A percentile compares a stretch with the other conserved stretches of the same genome.
These are phyloP conservation scores for Cynopterus brachyotis DNA, from an alignment of 2,113 vertebrate genomes.

Conservation along the genomic window DNA sequence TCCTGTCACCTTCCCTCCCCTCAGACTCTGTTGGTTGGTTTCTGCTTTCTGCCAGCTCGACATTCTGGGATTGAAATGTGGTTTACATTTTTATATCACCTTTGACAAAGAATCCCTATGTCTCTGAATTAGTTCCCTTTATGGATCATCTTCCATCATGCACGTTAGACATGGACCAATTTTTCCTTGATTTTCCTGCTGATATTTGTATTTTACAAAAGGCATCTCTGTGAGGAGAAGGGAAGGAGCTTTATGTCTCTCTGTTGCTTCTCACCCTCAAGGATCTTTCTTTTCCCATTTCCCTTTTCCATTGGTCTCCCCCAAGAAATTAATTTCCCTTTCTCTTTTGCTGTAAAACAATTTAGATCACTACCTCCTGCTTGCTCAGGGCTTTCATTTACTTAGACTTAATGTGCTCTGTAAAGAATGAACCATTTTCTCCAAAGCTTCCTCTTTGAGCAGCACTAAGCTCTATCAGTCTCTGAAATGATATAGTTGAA, in stretches of 20 bases:
- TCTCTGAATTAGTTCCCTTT: neutral
- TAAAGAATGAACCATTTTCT: neutral
- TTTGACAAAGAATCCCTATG: neutral
- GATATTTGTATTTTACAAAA: neutral
- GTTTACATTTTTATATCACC: neutral
- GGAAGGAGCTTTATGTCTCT: neutral
- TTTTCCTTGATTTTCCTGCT: neutral
- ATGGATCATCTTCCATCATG: neutral
- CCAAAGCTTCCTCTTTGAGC: neutral
- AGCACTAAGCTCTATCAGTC: neutral
- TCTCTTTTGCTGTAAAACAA: neutral
- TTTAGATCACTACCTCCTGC: neutral
- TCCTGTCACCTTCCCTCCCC: neutral
- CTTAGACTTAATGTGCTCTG: neutral
- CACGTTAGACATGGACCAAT: neutral
- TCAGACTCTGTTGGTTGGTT: neutral
- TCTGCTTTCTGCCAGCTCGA: neutral
- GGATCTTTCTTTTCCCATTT: neutral
- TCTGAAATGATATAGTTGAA: constrained; percentile 37
- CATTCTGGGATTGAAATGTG: neutral
- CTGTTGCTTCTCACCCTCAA: neutral
- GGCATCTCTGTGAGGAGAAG: neutral
- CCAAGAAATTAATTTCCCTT: neutral
- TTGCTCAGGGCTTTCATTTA: neutral
- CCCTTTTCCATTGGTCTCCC: neutral